Evolutionary conservation across 2,888 invertebrate genomes (phyloP).

Genomic region (Anagyrus pseudococci): DNA sequence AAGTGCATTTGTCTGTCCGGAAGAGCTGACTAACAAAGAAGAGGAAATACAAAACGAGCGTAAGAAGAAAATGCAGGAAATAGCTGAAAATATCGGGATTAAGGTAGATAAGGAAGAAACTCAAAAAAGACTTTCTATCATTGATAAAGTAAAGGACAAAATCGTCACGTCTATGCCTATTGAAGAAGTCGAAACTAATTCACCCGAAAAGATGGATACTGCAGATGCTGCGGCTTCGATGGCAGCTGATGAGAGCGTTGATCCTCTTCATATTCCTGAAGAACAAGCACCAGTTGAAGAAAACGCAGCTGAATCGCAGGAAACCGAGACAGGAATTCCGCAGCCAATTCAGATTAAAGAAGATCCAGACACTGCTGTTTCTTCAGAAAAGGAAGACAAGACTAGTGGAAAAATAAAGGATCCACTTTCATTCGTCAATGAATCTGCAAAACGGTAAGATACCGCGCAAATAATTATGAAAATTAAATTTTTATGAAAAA

Average conservation of each 20-base stretch:
- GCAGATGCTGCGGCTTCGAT: not conserved
- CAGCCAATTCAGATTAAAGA: conserved; percentile 10
- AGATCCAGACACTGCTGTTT: conserved; percentile 15
- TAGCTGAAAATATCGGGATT: conserved; percentile 55
- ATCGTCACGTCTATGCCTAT: conserved; percentile 48
- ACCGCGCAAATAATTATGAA: not conserved
- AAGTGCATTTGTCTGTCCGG: conserved; percentile 57
- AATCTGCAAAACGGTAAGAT: conserved; percentile 31
- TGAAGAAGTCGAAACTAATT: not conserved
- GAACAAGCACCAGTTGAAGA: not conserved
- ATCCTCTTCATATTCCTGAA: conserved; percentile 29
- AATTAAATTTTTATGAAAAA: not conserved
- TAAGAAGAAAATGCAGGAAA: conserved; percentile 64
- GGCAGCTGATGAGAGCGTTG: not conserved
- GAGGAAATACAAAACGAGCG: conserved; percentile 63
- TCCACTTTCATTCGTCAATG: conserved; percentile 44
- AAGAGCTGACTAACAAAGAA: conserved; percentile 61
- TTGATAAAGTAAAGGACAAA: conserved; percentile 55
- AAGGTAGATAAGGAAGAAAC: conserved; percentile 48
- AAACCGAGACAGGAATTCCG: not conserved
- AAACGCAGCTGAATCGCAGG: not conserved
- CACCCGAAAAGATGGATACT: conserved; percentile 7
- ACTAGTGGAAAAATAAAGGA: conserved; percentile 46
- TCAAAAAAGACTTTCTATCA: conserved; percentile 54
- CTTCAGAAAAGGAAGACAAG: conserved; percentile 34